Percentiles rank a stretch among this genome's conserved stretches.
Evolutionary conservation across 2,888 invertebrate genomes (phyloP).

Genomic region (Plebejus anna): DNA sequence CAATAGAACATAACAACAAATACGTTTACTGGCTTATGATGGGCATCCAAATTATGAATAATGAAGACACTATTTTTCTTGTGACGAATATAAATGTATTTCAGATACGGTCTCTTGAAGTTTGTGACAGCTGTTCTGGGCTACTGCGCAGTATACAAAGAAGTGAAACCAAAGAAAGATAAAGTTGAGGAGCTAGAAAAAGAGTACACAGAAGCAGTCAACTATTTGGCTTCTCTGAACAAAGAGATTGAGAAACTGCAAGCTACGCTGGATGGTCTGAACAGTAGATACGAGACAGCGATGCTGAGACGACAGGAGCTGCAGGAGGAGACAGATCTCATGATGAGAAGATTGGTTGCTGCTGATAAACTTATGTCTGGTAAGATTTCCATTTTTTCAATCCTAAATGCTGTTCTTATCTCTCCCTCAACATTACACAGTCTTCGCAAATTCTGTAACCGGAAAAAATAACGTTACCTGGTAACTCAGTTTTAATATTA

Average conservation of each 20-base stretch:
- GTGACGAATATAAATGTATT: too few relatives aligned
- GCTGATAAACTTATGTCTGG: conserved; percentile 94
- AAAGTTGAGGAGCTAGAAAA: conserved; percentile 87
- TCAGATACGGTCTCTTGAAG: conserved; percentile 86
- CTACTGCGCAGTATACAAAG: conserved; percentile 93
- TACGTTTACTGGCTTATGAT: too few relatives aligned
- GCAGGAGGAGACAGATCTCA: conserved; percentile 90
- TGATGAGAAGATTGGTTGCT: conserved; percentile 88
- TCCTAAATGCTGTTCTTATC: too few relatives aligned
- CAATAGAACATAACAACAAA: neutral
- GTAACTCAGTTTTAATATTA: too few relatives aligned
- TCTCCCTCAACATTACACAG: too few relatives aligned
- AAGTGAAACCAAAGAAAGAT: conserved; percentile 92
- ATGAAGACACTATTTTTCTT: too few relatives aligned
- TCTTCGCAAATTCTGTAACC: too few relatives aligned
- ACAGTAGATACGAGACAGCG: conserved; percentile 87
- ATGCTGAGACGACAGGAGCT: conserved; percentile 84
- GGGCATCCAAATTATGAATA: too few relatives aligned
- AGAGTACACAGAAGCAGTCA: conserved; percentile 81
- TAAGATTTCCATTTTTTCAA: neutral
- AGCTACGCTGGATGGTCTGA: conserved; percentile 83
- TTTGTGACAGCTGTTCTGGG: conserved; percentile 92
- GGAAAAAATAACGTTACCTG: too few relatives aligned
- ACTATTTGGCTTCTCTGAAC: conserved; percentile 85
- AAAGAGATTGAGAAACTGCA: conserved; percentile 87